These are phyloP conservation scores for Mustelus asterias DNA, from an alignment of 2,113 vertebrate genomes.

Conservation along the genomic window DNA sequence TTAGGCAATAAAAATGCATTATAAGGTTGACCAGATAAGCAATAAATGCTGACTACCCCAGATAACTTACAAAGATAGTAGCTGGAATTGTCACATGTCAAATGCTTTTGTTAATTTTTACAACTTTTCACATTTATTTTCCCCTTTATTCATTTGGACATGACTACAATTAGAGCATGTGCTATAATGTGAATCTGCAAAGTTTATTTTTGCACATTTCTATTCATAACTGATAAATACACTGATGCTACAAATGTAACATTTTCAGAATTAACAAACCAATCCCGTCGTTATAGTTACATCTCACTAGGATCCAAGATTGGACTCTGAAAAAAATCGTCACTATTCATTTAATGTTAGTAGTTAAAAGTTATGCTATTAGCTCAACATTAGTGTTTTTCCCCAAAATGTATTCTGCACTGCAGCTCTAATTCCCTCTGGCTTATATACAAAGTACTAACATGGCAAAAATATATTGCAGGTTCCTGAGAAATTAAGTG, in stretches of 20 bases:
- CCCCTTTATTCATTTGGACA: background rate
- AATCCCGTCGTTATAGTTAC: background rate
- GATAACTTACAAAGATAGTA: background rate
- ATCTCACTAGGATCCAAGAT: background rate
- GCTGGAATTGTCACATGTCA: background rate
- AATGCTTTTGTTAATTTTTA: too few species aligned
- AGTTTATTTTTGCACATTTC: background rate
- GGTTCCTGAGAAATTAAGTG: background rate
- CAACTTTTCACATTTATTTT: background rate
- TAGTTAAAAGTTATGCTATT: background rate
- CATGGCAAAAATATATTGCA: background rate
- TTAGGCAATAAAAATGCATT: background rate
- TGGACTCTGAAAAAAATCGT: background rate
- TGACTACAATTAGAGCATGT: background rate
- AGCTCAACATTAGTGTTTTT: background rate
- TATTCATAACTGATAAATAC: background rate
- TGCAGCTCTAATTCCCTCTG: background rate
- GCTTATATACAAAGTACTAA: background rate
- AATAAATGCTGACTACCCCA: constrained; percentile 9
- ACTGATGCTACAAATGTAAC: background rate
- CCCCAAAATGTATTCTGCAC: background rate
- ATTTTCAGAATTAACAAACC: background rate
- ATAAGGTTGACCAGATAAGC: background rate
- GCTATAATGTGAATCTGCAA: background rate
- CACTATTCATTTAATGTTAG: too few species aligned